Evolutionary conservation across 1,140 invertebrate species (phyloP).

Genomic region (Drosophila cardini): DNA sequence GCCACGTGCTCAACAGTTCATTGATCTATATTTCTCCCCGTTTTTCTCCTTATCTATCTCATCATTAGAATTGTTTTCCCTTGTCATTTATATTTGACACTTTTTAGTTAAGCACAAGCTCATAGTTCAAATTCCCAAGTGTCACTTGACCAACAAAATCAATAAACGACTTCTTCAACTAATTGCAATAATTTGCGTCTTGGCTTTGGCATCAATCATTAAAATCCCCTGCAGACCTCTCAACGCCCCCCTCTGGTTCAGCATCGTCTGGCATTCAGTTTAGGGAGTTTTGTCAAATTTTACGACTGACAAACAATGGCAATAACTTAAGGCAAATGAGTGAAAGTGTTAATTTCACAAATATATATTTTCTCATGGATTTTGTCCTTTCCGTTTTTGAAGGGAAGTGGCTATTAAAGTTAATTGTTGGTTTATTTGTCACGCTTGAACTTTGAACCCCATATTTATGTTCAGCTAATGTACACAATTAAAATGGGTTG

Average conservation of each 20-base stretch:
- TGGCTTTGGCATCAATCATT: conserved; percentile 18
- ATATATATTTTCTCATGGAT: conserved; percentile 52
- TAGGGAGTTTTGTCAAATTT: conserved; percentile 43
- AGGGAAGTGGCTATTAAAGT: conserved; percentile 62
- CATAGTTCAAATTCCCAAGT: conserved; percentile 64
- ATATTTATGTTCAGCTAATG: conserved; percentile 49
- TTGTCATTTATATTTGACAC: conserved; percentile 46
- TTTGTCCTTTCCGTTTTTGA: not conserved
- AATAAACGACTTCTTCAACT: conserved; percentile 65
- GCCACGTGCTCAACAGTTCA: conserved; percentile 38
- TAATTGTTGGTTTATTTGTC: conserved; percentile 80
- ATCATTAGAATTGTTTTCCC: not conserved
- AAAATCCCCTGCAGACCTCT: conserved; percentile 3
- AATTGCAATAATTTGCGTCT: conserved; percentile 74
- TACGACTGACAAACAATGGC: conserved; percentile 43
- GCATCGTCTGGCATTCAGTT: conserved; percentile 8
- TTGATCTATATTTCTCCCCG: conserved; percentile 17
- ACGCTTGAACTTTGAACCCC: conserved; percentile 75
- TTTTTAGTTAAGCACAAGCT: conserved; percentile 24
- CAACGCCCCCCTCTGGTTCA: not conserved
- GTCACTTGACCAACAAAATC: conserved; percentile 70
- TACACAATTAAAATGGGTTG: conserved; percentile 58
- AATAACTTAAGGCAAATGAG: conserved; percentile 32
- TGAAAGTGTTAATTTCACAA: conserved; percentile 77
- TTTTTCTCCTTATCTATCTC: not conserved